These are phyloP conservation scores for Rhea americana DNA, from an alignment of 2,113 vertebrate genomes.

Conservation along the genomic window DNA sequence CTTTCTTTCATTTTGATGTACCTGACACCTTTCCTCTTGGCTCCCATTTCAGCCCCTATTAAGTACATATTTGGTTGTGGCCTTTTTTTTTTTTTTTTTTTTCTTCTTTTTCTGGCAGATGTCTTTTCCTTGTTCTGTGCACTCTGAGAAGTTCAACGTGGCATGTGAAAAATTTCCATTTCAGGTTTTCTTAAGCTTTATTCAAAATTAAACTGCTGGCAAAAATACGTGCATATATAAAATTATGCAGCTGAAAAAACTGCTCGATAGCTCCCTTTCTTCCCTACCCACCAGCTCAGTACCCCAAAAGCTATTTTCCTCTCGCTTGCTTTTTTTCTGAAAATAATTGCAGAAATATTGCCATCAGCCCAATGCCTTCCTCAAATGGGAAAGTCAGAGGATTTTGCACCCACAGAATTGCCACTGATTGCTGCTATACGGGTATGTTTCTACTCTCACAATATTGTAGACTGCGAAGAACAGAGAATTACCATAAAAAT, in stretches of 20 bases:
- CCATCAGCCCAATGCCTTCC: background rate
- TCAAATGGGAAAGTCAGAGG: background rate
- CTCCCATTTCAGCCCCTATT: constrained; percentile 25
- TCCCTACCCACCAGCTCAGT: background rate
- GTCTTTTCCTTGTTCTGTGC: constrained; percentile 55
- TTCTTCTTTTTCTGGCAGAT: background rate
- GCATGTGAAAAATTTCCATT: constrained; percentile 63
- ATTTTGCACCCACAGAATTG: constrained; percentile 20
- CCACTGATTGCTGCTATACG: background rate
- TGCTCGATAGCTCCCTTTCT: background rate
- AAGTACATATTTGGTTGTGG: constrained; percentile 27
- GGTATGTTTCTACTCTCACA: constrained; percentile 65
- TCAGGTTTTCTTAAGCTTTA: constrained; percentile 46
- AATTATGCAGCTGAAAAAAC: constrained; percentile 21
- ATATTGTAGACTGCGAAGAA: constrained; percentile 48
- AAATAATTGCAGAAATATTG: constrained; percentile 21
- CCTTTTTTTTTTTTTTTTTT: background rate
- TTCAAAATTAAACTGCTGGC: constrained; percentile 35
- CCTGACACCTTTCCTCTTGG: constrained; percentile 35
- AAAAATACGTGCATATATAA: constrained; percentile 7
- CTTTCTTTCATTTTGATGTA: constrained; percentile 36
- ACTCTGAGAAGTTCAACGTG: constrained; percentile 37
- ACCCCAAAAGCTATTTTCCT: background rate
- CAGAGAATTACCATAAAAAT: constrained; percentile 58
- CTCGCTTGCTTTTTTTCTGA: background rate